Conservation (phyloP, 2,888 invertebrate genomes). For the Polydrusus pterygomalis region DNA sequence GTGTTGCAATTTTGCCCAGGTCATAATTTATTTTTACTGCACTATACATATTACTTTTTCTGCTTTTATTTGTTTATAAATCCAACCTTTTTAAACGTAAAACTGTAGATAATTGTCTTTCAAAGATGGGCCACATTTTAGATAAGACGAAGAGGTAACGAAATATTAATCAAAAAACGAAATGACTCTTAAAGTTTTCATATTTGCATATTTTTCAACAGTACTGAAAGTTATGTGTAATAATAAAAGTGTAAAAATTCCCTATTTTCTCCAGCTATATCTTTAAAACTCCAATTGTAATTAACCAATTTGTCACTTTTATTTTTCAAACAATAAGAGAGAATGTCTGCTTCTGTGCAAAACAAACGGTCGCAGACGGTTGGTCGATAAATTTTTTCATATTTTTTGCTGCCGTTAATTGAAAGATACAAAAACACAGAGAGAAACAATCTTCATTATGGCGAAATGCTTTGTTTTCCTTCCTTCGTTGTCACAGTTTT, state of each 20-base stretch:
- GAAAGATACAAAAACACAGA: slow-evolving; percentile 41
- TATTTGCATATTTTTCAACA: not conserved
- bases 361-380: slow-evolving; percentile 36
- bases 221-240: too few species aligned
- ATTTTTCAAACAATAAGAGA: slow-evolving; percentile 15
- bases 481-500: slow-evolving; percentile 20
- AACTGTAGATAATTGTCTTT: too few species aligned
- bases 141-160: too few species aligned
- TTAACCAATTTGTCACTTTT: slow-evolving; percentile 20
- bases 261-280: not conserved
- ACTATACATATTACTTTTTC: too few species aligned
- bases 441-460: slow-evolving; percentile 44
- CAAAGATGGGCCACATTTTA: too few species aligned
- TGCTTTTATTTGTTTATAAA: too few species aligned
- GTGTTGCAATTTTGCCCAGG: too few species aligned
- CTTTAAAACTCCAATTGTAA: not conserved
- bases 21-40: too few species aligned
- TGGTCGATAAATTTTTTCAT: slow-evolving; percentile 41
- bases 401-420: slow-evolving; percentile 39
- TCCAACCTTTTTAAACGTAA: too few species aligned
- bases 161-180: too few species aligned
- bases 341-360: slow-evolving; percentile 12
- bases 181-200: too few species aligned
- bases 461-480: slow-evolving; percentile 38
- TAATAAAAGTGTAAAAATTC: too few species aligned